Conservation (phyloP, 2,888 invertebrate species). For the Sialis fuliginosa region DNA sequence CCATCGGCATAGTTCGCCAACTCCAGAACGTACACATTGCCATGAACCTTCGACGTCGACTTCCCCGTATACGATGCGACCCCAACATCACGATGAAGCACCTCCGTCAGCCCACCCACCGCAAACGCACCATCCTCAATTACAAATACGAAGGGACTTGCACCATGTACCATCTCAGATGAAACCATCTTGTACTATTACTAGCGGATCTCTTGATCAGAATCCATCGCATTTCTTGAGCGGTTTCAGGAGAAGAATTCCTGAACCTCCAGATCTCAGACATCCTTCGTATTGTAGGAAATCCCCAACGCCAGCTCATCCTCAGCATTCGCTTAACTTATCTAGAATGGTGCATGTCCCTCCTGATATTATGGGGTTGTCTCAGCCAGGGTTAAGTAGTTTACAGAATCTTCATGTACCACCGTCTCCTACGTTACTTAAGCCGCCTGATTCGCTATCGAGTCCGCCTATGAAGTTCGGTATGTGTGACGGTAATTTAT, state of each 20-base stretch:
- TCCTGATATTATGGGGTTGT: constrained; percentile 8
- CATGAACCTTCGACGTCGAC: constrained; percentile 27
- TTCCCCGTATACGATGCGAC: constrained; percentile 54
- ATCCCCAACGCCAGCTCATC: not conserved
- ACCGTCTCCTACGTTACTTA: constrained; percentile 26
- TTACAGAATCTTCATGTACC: constrained; percentile 23
- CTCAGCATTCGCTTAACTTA: constrained; percentile 13
- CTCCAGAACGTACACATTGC: constrained; percentile 44
- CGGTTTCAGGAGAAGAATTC: constrained; percentile 13
- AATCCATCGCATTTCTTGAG: constrained; percentile 17
- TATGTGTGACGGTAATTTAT: constrained; percentile 7
- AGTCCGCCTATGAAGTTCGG: not conserved
- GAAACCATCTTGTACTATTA: constrained; percentile 22
- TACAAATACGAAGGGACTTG: constrained; percentile 64
- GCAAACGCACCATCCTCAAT: constrained; percentile 18
- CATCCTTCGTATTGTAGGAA: constrained; percentile 2
- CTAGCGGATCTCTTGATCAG: constrained; percentile 13
- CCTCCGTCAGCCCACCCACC: constrained; percentile 8
- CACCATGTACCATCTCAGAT: constrained; percentile 33
- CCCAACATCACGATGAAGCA: constrained; percentile 28
- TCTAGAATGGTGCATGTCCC: constrained; percentile 14
- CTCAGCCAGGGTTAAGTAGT: constrained; percentile 9
- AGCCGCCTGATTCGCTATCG: constrained; percentile 20
- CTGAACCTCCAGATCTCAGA: constrained; percentile 16
- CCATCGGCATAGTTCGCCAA: constrained; percentile 12